Conservation (phyloP, 2,113 vertebrate species). For the Chrysochloris asiatica region DNA sequence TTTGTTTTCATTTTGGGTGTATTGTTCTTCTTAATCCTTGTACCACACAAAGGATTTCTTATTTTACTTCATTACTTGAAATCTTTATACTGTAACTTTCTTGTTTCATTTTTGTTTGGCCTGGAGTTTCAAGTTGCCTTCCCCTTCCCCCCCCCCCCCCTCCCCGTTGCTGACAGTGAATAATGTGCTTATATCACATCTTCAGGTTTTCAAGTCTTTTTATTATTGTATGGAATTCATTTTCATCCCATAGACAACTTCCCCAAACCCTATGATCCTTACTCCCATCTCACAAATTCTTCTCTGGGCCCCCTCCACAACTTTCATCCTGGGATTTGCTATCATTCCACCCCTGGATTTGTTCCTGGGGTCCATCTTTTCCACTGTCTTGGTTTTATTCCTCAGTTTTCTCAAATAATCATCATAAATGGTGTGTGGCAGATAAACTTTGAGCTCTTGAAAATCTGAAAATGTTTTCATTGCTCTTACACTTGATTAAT, state of each 20-base stretch:
- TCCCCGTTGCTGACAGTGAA: neutral
- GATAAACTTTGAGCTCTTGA: neutral
- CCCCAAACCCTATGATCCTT: neutral
- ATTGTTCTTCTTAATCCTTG: neutral
- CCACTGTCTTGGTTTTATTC: neutral
- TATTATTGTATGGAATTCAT: neutral
- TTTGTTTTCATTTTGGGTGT: neutral
- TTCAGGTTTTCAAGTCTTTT: neutral
- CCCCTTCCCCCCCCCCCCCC: no score
- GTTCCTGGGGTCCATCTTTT: neutral
- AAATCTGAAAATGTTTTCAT: neutral
- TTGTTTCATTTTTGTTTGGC: slow-evolving; percentile 3
- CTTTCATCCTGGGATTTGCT: neutral
- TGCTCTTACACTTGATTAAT: neutral
- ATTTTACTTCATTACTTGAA: neutral
- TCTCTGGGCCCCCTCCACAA: neutral
- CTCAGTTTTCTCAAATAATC: neutral
- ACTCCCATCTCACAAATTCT: neutral
- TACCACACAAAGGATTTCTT: neutral
- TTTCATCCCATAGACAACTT: neutral
- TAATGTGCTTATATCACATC: neutral
- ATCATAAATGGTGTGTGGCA: neutral
- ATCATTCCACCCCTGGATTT: neutral
- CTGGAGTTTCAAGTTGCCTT: neutral
- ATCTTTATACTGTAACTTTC: neutral